Base-by-base conservation (phyloP, 2,888 invertebrate genomes). In the Podabrus alpinus region DNA sequence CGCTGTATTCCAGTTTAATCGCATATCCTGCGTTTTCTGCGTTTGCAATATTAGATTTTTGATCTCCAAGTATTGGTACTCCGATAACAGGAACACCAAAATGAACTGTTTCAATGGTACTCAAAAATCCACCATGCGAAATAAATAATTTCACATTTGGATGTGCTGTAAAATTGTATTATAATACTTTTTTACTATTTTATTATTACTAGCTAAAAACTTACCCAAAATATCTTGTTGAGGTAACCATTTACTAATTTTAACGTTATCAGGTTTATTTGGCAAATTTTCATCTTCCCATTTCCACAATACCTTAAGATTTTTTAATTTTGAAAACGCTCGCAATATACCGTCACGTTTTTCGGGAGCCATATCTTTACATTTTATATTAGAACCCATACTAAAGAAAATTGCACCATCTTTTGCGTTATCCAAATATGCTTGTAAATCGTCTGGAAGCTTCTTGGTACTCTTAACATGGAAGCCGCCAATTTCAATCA, bases 251-350 rank as follows among this genome's bases (percentile, higher is more conserved):
- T 91, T 90, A 73, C 88, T 86, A 7, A 90, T 86, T 66, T 89
- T 86, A 0, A 94, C 87, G 82, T 92, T 92, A 0, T 87, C 81
- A 0, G 92, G 88, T 80, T 89, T 88, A 24, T 89, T 89, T 2
- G 88, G 88, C n/a, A 90, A 81, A 3, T 85, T 75, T 24, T 90
- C 88, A 0, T 90, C 89, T 78, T 93, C 92, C 91, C 92, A 93
- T 86, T 93, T 93, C 92, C 92, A 93, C n/a, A 94, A 81, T 0
- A 94, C 90, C 2, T 88, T 90, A 76, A 92, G 91, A 77, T 92
- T 91, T 0, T 93, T 80, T 66, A 87, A 73, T 74, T 88, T 88
- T 1, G 89, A 86, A 67, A 94, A 90, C 3, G 89, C 89, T 70
- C 90, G 89, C 11, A 91, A 84, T 45, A 94, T 88, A 1, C 87